Conservation (phyloP, 2,888 invertebrate genomes). For the Thymelicus acteon region DNA sequence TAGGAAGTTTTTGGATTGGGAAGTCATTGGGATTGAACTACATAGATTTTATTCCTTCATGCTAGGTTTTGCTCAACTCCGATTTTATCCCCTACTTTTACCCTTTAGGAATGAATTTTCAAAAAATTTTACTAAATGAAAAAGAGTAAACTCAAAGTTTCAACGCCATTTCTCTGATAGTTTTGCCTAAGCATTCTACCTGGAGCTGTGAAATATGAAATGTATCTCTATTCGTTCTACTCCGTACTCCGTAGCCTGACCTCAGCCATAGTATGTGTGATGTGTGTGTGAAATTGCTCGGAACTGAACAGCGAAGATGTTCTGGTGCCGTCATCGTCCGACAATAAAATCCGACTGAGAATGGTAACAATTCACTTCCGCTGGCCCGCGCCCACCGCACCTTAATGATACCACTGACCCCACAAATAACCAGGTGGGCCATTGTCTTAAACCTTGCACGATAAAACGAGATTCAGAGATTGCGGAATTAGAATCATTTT, state of each 20-base stretch:
- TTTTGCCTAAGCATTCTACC: not conserved
- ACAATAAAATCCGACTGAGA: conserved; percentile 35
- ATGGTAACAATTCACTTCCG: conserved; percentile 38
- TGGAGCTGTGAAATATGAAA: too few species aligned
- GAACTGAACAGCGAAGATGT: conserved; percentile 31
- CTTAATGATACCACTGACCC: conserved; percentile 62
- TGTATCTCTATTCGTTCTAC: too few species aligned
- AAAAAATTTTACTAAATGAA: too few species aligned
- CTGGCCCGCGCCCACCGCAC: conserved; percentile 29
- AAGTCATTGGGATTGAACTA: not conserved
- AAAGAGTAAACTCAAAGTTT: too few species aligned
- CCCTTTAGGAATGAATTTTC: too few species aligned
- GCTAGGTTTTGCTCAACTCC: too few species aligned
- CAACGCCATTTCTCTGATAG: too few species aligned
- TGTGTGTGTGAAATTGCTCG: conserved; percentile 33
- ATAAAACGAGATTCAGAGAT: conserved; percentile 35
- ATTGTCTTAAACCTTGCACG: conserved; percentile 43
- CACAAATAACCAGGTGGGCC: conserved; percentile 42
- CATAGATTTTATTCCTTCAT: not conserved
- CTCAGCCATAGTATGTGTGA: not conserved
- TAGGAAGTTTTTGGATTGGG: too few species aligned
- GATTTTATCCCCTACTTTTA: too few species aligned
- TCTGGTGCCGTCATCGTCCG: conserved; percentile 34
- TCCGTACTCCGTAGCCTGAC: conserved; percentile 1
- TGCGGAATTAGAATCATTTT: conserved; percentile 12